Conservation (phyloP, 2,888 invertebrate species). For the Hedya salicella region DNA sequence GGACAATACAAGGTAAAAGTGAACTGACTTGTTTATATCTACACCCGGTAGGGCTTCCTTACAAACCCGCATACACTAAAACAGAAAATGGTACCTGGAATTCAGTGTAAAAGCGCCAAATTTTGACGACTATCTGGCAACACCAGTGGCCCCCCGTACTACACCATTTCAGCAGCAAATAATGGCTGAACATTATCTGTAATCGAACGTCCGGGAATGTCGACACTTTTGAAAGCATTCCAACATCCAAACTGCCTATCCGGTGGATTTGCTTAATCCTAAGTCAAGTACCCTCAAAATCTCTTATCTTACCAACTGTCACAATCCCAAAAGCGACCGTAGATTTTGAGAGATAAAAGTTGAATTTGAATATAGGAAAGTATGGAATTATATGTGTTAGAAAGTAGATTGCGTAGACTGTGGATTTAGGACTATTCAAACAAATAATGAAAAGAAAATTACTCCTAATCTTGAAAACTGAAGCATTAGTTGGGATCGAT, state of each 20-base stretch:
- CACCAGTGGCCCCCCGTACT: background rate
- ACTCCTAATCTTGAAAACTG: background rate
- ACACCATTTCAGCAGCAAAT: constrained; percentile 10
- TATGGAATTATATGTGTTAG: background rate
- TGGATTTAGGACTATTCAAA: constrained; percentile 3
- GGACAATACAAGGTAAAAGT: no score
- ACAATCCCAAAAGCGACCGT: background rate
- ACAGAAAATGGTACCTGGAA: no score
- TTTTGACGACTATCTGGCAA: background rate
- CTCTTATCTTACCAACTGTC: background rate
- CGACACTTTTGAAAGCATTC: constrained; percentile 25
- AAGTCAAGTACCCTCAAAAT: background rate
- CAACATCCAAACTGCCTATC: constrained; percentile 22
- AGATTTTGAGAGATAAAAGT: background rate
- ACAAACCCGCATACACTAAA: no score
- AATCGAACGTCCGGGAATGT: constrained; percentile 24
- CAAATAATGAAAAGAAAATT: constrained; percentile 18
- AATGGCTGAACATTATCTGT: constrained; percentile 27
- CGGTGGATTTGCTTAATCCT: constrained; percentile 21
- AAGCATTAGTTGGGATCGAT: background rate
- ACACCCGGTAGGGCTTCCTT: no score
- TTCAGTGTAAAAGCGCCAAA: background rate
- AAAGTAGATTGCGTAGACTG: background rate
- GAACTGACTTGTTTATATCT: no score
- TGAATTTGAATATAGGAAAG: no score